phyloP scores from a whole-genome alignment of 1,140 invertebrate genomes.

The Nylanderia fulva region DNA sequence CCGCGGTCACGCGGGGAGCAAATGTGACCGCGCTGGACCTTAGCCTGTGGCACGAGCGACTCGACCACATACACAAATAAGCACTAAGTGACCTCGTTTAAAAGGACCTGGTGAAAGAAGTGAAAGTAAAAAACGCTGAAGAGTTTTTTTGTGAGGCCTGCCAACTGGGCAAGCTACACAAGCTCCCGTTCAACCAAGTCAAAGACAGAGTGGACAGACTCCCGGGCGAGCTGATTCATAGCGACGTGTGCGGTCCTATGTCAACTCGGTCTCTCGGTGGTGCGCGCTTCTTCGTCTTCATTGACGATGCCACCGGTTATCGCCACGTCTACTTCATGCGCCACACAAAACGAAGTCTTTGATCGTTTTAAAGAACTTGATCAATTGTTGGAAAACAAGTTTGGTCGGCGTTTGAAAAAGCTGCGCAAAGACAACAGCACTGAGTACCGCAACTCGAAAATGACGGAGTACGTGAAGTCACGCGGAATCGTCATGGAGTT shows the following conservation, averaged over 20 bases:
- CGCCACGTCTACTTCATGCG: no score
- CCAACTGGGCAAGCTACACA: constrained; percentile 62
- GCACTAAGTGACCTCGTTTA: constrained; percentile 45
- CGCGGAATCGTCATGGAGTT: constrained; percentile 67
- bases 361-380: no score
- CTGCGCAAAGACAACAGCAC: constrained; percentile 63
- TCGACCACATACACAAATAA: constrained; percentile 56
- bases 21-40: constrained; percentile 42
- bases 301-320: no score
- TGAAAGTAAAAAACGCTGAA: constrained; percentile 16
- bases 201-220: no score
- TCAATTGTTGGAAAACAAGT: no score
- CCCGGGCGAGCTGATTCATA: background rate
- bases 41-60: constrained; percentile 56
- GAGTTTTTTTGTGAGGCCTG: constrained; percentile 69
- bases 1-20: background rate
- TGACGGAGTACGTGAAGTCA: constrained; percentile 56
- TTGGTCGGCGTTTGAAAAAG: constrained; percentile 36
- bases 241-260: background rate
- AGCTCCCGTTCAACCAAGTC: constrained; percentile 40
- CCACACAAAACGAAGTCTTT: no score
- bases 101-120: constrained; percentile 35
- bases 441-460: constrained; percentile 58
- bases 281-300: background rate
- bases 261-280: constrained; percentile 39